phyloP scores from a whole-genome alignment of 2,113 vertebrate genomes.

The Dipodomys stephensi region DNA sequence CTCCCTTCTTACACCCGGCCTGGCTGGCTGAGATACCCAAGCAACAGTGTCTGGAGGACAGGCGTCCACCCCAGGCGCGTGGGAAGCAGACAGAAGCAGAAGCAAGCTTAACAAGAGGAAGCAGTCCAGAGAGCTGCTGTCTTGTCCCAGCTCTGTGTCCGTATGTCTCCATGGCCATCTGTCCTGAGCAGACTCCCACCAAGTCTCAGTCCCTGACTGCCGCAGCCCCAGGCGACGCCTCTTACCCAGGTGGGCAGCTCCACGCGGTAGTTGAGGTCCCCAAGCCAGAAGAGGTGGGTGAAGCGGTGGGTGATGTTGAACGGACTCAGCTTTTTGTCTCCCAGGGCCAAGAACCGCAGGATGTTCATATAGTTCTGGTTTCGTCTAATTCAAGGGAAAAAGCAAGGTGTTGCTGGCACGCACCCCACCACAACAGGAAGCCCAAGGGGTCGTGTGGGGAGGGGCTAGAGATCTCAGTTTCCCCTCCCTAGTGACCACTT shows the following conservation, averaged over 20 bases:
- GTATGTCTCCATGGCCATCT: accelerated
- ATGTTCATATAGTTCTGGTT: constrained; percentile 98
- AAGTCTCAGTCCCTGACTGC: not conserved
- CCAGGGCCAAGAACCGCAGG: constrained; percentile 95
- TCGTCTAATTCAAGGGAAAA: constrained; percentile 86
- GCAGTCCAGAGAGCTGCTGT: accelerated
- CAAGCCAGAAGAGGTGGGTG: constrained; percentile 98
- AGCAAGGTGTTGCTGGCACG: accelerated
- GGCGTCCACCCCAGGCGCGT: accelerated
- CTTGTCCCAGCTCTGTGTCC: accelerated
- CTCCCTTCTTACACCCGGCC: not conserved
- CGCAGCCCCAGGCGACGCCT: accelerated
- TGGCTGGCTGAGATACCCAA: not conserved
- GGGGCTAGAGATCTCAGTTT: no score
- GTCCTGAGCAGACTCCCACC: not conserved
- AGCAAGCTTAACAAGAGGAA: not conserved
- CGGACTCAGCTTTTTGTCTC: constrained; percentile 95
- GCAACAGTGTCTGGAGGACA: not conserved
- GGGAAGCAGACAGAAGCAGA: not conserved
- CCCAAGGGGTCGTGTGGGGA: accelerated
- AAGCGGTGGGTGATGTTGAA: constrained; percentile 97
- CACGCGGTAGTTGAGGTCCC: constrained; percentile 96
- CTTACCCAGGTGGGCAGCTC: constrained; percentile 92
- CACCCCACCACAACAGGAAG: accelerated
- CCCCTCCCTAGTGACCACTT: not conserved